These are phyloP conservation scores for Pseudolaguvia tuberculata DNA, from an alignment of 2,113 vertebrate species.

Conservation along the genomic window DNA sequence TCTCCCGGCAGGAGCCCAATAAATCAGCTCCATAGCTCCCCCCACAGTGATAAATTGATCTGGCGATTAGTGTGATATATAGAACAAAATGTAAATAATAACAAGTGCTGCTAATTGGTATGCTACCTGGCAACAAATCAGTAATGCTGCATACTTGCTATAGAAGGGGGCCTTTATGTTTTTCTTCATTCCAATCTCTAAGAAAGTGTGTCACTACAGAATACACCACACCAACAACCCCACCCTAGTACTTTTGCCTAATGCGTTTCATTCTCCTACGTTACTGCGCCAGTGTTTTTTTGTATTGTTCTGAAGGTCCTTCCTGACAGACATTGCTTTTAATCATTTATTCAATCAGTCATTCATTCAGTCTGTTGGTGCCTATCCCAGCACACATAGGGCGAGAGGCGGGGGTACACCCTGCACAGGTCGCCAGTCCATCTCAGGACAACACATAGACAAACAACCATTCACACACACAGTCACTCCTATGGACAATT, in stretches of 20 bases:
- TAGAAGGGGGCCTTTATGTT: slow-evolving; percentile 17
- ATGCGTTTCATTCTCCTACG: slow-evolving; percentile 33
- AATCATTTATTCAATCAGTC: too few species aligned
- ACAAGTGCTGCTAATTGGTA: slow-evolving; percentile 81
- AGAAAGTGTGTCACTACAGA: slow-evolving; percentile 36
- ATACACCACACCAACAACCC: not conserved
- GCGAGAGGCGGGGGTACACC: too few species aligned
- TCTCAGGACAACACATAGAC: too few species aligned
- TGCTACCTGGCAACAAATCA: slow-evolving; percentile 77
- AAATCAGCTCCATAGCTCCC: slow-evolving; percentile 83
- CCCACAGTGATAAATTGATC: slow-evolving; percentile 85
- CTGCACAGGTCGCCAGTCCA: too few species aligned
- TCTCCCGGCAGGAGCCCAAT: slow-evolving; percentile 81
- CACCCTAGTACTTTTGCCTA: slow-evolving; percentile 25
- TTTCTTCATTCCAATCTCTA: slow-evolving; percentile 53
- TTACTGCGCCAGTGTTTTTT: slow-evolving; percentile 40
- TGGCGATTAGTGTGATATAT: slow-evolving; percentile 85
- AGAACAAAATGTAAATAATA: slow-evolving; percentile 91
- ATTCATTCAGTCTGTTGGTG: too few species aligned
- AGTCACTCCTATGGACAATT: too few species aligned
- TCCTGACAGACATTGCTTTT: too few species aligned
- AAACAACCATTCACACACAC: too few species aligned
- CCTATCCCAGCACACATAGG: too few species aligned
- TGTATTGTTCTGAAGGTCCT: slow-evolving; percentile 47
- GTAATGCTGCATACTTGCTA: slow-evolving; percentile 55